Percentiles rank a stretch among this genome's conserved stretches.
Conservation (phyloP, 64 coral and sea anemone genomes). For the Dendrophyllia cribrosa region DNA sequence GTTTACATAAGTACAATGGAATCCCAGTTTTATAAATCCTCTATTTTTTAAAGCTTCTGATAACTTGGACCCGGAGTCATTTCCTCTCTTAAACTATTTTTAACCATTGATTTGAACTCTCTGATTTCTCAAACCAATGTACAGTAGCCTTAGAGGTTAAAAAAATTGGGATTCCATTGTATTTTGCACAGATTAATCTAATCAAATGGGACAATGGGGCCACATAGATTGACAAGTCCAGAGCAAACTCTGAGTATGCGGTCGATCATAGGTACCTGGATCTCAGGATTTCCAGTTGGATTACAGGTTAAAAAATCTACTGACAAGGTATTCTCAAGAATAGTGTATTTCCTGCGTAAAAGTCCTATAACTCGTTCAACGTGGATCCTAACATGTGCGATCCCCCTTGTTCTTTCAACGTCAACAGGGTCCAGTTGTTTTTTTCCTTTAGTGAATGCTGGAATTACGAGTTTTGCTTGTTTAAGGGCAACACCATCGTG, state of each 20-base stretch:
- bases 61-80: background rate
- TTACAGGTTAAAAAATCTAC: slow-evolving; percentile 6
- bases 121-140: background rate
- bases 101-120: slow-evolving; percentile 9
- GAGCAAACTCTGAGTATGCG: slow-evolving; percentile 47
- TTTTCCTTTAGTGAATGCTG: slow-evolving; percentile 31
- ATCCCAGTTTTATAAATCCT: background rate
- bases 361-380: slow-evolving; percentile 5
- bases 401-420: slow-evolving; percentile 28
- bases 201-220: slow-evolving; percentile 36
- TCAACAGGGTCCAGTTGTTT: slow-evolving; percentile 17
- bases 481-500: slow-evolving; percentile 27
- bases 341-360: slow-evolving; percentile 6
- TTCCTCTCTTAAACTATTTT: background rate
- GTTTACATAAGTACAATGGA: slow-evolving; percentile 6
- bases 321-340: slow-evolving; percentile 29
- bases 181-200: background rate
- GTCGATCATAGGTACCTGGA: slow-evolving; percentile 55
- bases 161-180: background rate
- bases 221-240: slow-evolving; percentile 53
- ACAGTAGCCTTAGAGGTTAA: background rate
- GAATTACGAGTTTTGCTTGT: slow-evolving; percentile 24
- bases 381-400: slow-evolving; percentile 23
- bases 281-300: too few relatives aligned
- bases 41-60: background rate